phyloP scores from a whole-genome alignment of 2,888 invertebrate species.

The Melinopterus prodromus region DNA sequence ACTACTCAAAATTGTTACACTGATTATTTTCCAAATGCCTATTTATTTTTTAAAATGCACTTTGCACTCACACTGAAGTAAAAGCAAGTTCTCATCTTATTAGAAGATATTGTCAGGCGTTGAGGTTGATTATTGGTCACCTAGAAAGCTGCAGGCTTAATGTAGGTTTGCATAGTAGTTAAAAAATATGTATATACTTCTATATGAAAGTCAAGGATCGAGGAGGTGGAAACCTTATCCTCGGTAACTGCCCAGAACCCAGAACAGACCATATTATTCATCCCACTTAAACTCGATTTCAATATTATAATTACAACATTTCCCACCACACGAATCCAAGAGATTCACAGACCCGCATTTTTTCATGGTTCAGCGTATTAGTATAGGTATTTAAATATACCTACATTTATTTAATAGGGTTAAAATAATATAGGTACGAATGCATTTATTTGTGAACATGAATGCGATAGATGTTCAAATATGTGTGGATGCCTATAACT shows the following conservation, averaged over 20 bases:
- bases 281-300: neutral
- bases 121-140: neutral
- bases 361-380: neutral
- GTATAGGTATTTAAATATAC: no score
- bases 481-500: no score
- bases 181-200: neutral
- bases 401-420: no score
- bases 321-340: neutral
- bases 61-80: neutral
- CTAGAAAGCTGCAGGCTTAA: neutral
- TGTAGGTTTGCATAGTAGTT: slow-evolving; percentile 4
- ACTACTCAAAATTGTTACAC: no score
- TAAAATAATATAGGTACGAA: no score
- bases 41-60: neutral
- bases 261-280: neutral
- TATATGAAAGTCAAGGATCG: neutral
- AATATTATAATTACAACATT: neutral
- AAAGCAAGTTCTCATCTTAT: neutral
- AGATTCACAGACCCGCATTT: neutral
- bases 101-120: neutral
- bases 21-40: neutral
- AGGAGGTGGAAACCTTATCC: neutral
- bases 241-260: neutral
- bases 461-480: no score
- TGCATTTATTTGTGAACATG: no score